Percentiles rank a stretch among this genome's conserved stretches.
Conservation (phyloP, 2,113 vertebrate species). For the human region DNA sequence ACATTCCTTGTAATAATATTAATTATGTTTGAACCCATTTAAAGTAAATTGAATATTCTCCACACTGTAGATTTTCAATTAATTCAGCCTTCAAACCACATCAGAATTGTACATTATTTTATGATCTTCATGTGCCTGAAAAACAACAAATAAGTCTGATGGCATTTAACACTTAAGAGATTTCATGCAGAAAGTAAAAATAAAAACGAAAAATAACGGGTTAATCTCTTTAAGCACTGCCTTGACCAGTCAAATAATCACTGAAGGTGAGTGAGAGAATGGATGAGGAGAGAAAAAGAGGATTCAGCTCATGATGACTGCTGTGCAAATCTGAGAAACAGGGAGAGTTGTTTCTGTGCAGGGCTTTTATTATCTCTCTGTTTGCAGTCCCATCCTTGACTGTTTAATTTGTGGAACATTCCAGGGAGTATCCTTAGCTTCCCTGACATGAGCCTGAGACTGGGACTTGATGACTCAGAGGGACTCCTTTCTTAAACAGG, state of each 20-base stretch:
- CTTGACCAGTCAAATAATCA: not conserved
- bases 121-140: not conserved
- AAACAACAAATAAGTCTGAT: not conserved
- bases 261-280: not conserved
- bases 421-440: constrained; percentile 67
- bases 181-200: constrained; percentile 17
- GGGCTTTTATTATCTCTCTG: constrained; percentile 1
- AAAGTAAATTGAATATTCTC: not conserved
- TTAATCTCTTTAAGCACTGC: not conserved
- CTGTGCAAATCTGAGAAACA: not conserved
- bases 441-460: not conserved
- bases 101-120: constrained; percentile 1
- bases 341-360: not conserved
- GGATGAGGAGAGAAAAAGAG: not conserved
- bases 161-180: not conserved
- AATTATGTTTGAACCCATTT: not conserved
- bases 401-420: constrained; percentile 68
- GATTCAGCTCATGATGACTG: not conserved
- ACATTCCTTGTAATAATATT: not conserved
- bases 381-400: not conserved
- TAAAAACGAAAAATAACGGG: not conserved
- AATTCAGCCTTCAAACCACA: not conserved
- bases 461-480: not conserved
- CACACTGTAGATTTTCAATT: not conserved
- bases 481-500: not conserved